phyloP scores from a whole-genome alignment of 2,797 vertebrate genomes.

The Spondyliosoma cantharus region DNA sequence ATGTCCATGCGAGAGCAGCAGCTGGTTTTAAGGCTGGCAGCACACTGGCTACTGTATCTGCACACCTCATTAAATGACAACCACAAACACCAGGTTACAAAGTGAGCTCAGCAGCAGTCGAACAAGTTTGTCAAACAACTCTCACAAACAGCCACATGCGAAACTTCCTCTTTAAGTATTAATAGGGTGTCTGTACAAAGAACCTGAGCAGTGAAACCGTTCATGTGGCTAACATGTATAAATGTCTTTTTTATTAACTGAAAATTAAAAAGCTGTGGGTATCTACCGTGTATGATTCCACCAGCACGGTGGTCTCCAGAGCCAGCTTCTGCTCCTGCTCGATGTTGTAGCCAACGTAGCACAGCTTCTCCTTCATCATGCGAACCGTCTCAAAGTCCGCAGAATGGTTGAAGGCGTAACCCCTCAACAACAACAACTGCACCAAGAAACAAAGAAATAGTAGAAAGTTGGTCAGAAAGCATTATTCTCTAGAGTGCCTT shows the following conservation, averaged over 20 bases:
- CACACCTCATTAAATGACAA: slow-evolving; percentile 18
- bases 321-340: slow-evolving; percentile 89
- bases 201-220: neutral
- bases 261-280: neutral
- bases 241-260: neutral
- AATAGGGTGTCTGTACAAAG: neutral
- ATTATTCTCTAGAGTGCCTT: neutral
- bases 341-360: slow-evolving; percentile 90
- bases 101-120: neutral
- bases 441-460: neutral
- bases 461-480: neutral
- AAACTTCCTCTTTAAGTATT: neutral
- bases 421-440: slow-evolving; percentile 86
- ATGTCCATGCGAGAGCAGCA: slow-evolving; percentile 48
- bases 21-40: neutral
- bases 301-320: slow-evolving; percentile 87
- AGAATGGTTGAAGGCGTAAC: slow-evolving; percentile 89
- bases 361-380: slow-evolving; percentile 89
- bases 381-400: slow-evolving; percentile 90
- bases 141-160: neutral
- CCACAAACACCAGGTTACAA: slow-evolving; percentile 3
- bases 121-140: neutral
- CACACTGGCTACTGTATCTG: neutral
- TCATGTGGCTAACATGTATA: neutral
- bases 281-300: slow-evolving; percentile 87